Base-by-base conservation (phyloP, 1,140 invertebrate genomes). In the Ylistrum balloti region DNA sequence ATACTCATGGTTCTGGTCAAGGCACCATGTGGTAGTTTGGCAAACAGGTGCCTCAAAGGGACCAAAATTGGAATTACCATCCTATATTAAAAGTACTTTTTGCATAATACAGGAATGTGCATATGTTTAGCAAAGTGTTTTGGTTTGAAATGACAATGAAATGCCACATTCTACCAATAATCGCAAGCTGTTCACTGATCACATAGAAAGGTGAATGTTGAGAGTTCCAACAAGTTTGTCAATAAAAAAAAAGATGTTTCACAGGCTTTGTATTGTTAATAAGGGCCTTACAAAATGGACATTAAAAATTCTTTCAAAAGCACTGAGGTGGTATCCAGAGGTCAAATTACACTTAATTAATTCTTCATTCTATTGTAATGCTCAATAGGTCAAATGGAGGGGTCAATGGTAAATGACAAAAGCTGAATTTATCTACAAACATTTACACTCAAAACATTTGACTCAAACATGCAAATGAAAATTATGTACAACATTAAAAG, bases 91-190 rank as follows among this genome's bases (percentile, higher is more conserved):
- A 45, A 74, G 13, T 74, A 17, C 7, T 74, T 74, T 74, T 74
- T 74, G 56, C 56, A 74, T 74, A 74, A 45, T 45, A 45, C 41
- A 74, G 56, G 56, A 74, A 74, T 74, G 56, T 74, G 56, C 56
- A 74, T 74, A 74, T 74, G 5, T 74, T 74, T 74, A n/a, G 56
- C 56, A 74, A 74, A 28, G 56, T 74, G 3, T 9, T 74, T 17
- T 74, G n/a, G 56, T 74, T n/a, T 0, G 9, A 74, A 56, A 56
- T 56, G 56, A 74, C 56, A n/a, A 74, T 74, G 22, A 74, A 74
- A 74, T 74, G 22, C 28, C n/a, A 74, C 22, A 74, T 74, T n/a
- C n/a, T 74, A 74, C n/a, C 56, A n/a, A 74, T 74, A 74, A 74
- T 45, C 9, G 20, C 41, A 74, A 74, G n/a, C 56, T 74, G 56